These are phyloP conservation scores for Elmis aenea DNA, from an alignment of 2,888 invertebrate species.

Conservation along the genomic window DNA sequence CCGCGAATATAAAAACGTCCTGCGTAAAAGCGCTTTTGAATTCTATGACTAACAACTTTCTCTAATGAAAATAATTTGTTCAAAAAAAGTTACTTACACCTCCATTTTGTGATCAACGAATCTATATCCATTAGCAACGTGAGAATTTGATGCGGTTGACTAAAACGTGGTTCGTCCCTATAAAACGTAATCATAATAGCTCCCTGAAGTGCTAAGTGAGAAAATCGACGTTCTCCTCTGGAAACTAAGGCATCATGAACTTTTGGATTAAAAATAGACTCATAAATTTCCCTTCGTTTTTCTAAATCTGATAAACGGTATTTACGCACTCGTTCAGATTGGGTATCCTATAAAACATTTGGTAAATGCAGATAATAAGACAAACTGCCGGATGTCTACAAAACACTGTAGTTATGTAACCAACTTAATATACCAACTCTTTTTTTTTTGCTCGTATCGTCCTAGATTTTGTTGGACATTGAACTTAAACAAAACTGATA, in stretches of 20 bases:
- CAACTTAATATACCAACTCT: too few species aligned
- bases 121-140: constrained; percentile 96
- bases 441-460: too few species aligned
- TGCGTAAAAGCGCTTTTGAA: too few species aligned
- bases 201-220: constrained; percentile 89
- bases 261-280: constrained; percentile 80
- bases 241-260: constrained; percentile 79
- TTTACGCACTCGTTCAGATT: constrained; percentile 44
- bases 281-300: constrained; percentile 78
- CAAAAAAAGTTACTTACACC: constrained; percentile 79
- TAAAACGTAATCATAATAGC: constrained; percentile 98
- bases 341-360: constrained; percentile 34
- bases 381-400: too few species aligned
- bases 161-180: constrained; percentile 94
- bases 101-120: constrained; percentile 97
- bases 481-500: too few species aligned
- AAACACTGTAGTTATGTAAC: too few species aligned
- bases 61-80: too few species aligned
- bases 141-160: constrained; percentile 94
- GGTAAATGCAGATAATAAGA: constrained; percentile 11
- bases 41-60: too few species aligned
- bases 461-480: too few species aligned
- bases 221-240: constrained; percentile 83
- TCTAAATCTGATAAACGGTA: constrained; percentile 69
- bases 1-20: too few species aligned